phyloP scores from a whole-genome alignment of 2,113 vertebrate genomes.

The Grammomys dolichurus region DNA sequence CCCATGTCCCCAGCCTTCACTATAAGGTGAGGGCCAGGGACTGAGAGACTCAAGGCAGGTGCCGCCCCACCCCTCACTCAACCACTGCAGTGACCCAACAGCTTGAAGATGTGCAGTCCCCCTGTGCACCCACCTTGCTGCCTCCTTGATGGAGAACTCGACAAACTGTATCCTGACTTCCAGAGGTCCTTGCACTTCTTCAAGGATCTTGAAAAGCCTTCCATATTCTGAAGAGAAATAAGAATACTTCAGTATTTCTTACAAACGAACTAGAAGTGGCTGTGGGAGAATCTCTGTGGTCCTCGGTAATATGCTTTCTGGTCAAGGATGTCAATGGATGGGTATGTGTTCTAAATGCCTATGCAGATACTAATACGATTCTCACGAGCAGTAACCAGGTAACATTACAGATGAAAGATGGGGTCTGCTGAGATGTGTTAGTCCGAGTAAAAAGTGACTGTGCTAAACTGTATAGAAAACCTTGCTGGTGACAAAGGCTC shows the following conservation, averaged over 20 bases:
- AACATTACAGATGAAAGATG: background rate
- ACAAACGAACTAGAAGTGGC: background rate
- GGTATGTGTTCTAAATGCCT: background rate
- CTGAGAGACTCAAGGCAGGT: background rate
- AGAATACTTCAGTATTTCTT: background rate
- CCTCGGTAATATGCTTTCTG: background rate
- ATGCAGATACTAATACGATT: background rate
- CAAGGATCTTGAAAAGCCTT: constrained; percentile 93
- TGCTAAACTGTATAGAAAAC: background rate
- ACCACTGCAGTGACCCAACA: background rate
- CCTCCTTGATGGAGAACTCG: constrained; percentile 97
- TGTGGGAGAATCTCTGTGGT: background rate
- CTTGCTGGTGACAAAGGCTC: background rate
- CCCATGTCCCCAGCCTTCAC: background rate
- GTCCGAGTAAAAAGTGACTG: background rate
- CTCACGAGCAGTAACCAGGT: background rate
- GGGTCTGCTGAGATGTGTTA: background rate
- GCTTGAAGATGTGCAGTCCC: background rate
- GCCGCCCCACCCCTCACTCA: background rate
- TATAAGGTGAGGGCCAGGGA: background rate
- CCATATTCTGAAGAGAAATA: constrained; percentile 91
- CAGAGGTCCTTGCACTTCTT: constrained; percentile 94
- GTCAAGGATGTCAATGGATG: background rate
- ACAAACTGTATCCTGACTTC: constrained; percentile 95
- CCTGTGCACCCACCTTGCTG: constrained; percentile 90